A percentile compares a stretch with the other conserved stretches of the same genome.
Conservation (phyloP, 2,113 vertebrate species). For the Indicator maculatus region DNA sequence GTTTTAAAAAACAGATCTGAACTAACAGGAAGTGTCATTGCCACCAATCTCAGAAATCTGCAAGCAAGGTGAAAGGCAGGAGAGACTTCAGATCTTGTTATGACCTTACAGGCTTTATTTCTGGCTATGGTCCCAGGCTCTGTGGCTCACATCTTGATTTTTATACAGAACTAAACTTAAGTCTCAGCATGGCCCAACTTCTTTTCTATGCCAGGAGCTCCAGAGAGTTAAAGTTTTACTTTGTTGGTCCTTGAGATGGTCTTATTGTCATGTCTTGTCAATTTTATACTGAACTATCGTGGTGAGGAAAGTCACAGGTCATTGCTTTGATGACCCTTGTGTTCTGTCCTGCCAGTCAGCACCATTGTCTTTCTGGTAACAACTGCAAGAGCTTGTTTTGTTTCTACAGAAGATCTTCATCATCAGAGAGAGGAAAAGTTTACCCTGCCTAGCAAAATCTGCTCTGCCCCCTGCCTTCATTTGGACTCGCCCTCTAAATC, state of each 20-base stretch:
- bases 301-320: neutral
- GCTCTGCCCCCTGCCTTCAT: neutral
- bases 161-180: neutral
- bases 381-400: neutral
- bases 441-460: neutral
- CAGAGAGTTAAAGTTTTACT: neutral
- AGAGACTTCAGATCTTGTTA: neutral
- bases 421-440: neutral
- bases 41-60: neutral
- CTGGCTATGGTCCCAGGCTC: neutral
- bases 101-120: neutral
- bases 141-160: neutral
- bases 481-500: neutral
- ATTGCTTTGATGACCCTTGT: neutral
- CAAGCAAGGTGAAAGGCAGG: neutral
- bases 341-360: neutral
- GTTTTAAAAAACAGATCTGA: neutral
- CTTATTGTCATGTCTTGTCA: accelerated
- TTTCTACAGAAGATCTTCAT: neutral
- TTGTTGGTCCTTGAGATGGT: neutral
- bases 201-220: neutral
- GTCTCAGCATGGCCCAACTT: neutral
- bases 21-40: neutral
- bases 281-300: neutral
- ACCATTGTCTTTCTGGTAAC: neutral